Conservation (phyloP, 2,888 invertebrate species). For the Odontomyia ornata region DNA sequence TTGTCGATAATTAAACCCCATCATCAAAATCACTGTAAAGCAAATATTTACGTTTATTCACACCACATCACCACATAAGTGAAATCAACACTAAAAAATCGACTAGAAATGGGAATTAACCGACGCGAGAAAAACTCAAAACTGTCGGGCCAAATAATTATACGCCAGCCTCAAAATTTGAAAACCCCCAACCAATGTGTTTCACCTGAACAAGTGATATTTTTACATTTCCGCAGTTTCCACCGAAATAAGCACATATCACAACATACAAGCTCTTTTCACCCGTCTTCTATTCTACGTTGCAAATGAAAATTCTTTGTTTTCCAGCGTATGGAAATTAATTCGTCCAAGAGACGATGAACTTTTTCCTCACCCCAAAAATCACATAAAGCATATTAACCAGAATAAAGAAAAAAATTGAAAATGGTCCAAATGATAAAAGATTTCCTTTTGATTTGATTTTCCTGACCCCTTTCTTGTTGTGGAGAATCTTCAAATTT, state of each 20-base stretch:
- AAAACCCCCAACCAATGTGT: neutral
- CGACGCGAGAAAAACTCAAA: neutral
- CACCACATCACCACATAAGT: constrained; percentile 10
- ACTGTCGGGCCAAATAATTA: neutral
- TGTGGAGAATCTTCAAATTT: neutral
- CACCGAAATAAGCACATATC: no score
- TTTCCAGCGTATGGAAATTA: no score
- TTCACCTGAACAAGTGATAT: constrained; percentile 37
- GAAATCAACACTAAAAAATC: neutral
- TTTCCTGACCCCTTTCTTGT: neutral
- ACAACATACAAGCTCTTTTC: no score
- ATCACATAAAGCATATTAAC: no score
- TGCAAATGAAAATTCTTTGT: no score
- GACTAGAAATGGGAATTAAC: neutral
- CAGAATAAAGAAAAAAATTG: no score
- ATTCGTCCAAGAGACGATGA: no score
- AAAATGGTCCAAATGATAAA: constrained; percentile 2
- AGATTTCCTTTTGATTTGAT: neutral
- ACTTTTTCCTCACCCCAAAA: no score
- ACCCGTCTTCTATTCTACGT: no score
- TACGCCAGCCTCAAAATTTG: neutral
- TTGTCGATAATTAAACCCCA: constrained; percentile 12
- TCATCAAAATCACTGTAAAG: constrained; percentile 2
- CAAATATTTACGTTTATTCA: constrained; percentile 30
- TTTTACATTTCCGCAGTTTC: neutral